Percentiles rank a stretch among this genome's conserved stretches.
phyloP scores from a whole-genome alignment of 2,113 vertebrate species.

The Neogobius melanostomus region DNA sequence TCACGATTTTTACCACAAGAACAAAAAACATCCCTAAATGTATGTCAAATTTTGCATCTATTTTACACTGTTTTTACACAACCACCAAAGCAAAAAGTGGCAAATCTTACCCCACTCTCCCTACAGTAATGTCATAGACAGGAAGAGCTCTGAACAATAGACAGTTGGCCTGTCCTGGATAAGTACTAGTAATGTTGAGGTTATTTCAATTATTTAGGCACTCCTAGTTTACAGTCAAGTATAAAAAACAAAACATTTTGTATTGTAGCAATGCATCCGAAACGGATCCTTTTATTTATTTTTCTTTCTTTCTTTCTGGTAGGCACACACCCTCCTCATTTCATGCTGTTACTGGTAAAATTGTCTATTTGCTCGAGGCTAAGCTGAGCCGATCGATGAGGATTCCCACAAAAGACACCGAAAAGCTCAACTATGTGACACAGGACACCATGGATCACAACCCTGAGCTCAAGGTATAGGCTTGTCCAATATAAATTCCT shows the following conservation, averaged over 20 bases:
- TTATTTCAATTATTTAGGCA: background rate
- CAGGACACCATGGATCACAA: background rate
- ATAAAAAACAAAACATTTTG: background rate
- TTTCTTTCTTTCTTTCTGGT: background rate
- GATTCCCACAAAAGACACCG: constrained; percentile 45
- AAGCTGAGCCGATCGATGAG: constrained; percentile 67
- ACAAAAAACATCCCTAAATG: too few species aligned
- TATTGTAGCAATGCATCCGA: background rate
- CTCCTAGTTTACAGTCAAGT: too few species aligned
- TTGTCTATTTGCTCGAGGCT: constrained; percentile 65
- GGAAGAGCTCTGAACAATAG: too few species aligned
- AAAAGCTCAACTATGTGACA: constrained; percentile 59
- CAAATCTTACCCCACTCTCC: too few species aligned
- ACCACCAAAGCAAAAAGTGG: too few species aligned
- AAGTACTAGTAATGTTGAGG: background rate
- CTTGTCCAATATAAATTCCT: background rate
- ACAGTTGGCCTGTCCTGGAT: too few species aligned
- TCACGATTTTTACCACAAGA: too few species aligned
- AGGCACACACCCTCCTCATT: constrained; percentile 71
- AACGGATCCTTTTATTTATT: background rate
- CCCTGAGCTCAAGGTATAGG: constrained; percentile 55
- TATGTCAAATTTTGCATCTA: too few species aligned
- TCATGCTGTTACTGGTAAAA: constrained; percentile 51
- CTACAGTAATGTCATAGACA: too few species aligned
- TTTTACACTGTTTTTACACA: too few species aligned